phyloP scores from a whole-genome alignment of 1,140 invertebrate genomes.

The Hycleus phaleratus region DNA sequence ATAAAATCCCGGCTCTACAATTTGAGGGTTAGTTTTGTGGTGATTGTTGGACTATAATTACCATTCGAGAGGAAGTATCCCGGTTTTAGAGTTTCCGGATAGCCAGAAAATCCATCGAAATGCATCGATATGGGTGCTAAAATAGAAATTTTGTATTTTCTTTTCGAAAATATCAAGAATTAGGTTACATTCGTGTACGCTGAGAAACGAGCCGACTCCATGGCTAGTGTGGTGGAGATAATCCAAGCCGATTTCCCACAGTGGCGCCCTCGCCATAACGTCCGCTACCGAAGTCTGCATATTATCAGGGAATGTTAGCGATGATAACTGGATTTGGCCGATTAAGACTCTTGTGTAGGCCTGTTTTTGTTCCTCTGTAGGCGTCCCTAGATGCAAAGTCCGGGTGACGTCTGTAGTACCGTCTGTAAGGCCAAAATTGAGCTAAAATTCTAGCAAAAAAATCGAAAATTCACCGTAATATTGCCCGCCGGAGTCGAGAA shows the following conservation, averaged over 20 bases:
- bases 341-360: conserved; percentile 88
- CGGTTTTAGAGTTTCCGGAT: conserved; percentile 44
- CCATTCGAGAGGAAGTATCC: conserved; percentile 82
- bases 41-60: conserved; percentile 38
- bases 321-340: conserved; percentile 68
- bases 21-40: background rate
- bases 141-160: conserved; percentile 17
- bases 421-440: conserved; percentile 44
- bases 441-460: too few relatives aligned
- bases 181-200: conserved; percentile 69
- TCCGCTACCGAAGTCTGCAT: conserved; percentile 62
- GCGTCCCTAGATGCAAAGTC: conserved; percentile 80
- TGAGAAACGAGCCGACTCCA: conserved; percentile 80
- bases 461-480: conserved; percentile 48
- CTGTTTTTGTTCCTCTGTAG: conserved; percentile 64
- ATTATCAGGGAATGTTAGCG: conserved; percentile 58
- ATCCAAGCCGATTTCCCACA: conserved; percentile 76
- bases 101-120: conserved; percentile 17
- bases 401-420: conserved; percentile 91
- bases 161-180: background rate
- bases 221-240: conserved; percentile 84
- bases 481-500: conserved; percentile 67
- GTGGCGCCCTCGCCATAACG: conserved; percentile 62
- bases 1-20: conserved; percentile 69
- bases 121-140: conserved; percentile 57